phyloP scores from a whole-genome alignment of 1,140 invertebrate genomes.

The Ceratitis capitata region DNA sequence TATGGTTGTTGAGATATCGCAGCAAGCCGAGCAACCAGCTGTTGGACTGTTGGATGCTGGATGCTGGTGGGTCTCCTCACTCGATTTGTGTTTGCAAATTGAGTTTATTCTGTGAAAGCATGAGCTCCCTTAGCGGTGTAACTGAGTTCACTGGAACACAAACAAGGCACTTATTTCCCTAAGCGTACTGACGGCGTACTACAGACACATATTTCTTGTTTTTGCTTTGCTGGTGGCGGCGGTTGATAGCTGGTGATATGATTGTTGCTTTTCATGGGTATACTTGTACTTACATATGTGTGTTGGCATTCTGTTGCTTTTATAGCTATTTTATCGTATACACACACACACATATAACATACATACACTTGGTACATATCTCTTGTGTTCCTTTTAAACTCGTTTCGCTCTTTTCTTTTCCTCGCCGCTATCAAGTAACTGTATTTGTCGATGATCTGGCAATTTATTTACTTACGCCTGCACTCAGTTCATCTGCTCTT shows the following conservation, averaged over 20 bases:
- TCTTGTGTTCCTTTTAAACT: no score
- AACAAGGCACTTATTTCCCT: neutral
- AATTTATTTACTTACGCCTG: conserved; percentile 37
- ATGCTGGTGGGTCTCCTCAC: no score
- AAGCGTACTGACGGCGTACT: neutral
- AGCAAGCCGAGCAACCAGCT: neutral
- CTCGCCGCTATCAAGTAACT: neutral
- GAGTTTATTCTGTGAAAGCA: neutral
- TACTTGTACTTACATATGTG: neutral
- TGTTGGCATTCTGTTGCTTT: neutral
- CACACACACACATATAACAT: neutral
- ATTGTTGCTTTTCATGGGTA: neutral
- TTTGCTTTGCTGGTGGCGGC: neutral
- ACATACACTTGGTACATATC: neutral
- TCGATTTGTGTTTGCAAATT: conserved; percentile 13
- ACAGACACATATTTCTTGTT: neutral
- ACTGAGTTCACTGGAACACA: neutral
- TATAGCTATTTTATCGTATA: neutral
- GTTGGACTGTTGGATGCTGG: neutral
- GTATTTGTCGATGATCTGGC: conserved; percentile 33
- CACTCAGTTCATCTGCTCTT: conserved; percentile 14
- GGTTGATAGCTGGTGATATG: neutral
- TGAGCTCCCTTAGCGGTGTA: neutral
- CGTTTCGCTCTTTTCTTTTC: no score
- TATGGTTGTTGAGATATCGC: neutral